phyloP scores from a whole-genome alignment of 2,888 invertebrate genomes.

The Caenorhabditis becei region DNA sequence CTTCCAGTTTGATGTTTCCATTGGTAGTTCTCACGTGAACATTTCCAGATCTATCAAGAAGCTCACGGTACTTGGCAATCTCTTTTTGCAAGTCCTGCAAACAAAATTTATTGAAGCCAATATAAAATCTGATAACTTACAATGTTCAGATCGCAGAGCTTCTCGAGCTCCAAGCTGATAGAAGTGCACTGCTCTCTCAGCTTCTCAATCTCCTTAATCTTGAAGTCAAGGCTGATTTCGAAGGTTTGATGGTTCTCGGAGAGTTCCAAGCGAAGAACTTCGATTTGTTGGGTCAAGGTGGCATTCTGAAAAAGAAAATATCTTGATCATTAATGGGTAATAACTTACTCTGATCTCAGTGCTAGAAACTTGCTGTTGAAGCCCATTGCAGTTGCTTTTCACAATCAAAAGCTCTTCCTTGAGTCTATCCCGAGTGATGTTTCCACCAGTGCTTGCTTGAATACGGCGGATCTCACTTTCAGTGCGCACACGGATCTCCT shows the following conservation, averaged over 20 bases:
- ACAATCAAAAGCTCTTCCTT: constrained; percentile 36
- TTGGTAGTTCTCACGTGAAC: neutral
- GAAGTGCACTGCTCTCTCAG: constrained; percentile 50
- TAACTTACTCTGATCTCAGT: constrained; percentile 40
- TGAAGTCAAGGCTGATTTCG: constrained; percentile 37
- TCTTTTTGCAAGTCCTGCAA: constrained; percentile 50
- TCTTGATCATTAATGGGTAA: neutral
- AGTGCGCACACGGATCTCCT: constrained; percentile 40
- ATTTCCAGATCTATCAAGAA: constrained; percentile 27
- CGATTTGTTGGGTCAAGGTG: constrained; percentile 46
- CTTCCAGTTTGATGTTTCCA: neutral
- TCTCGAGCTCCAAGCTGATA: constrained; percentile 52
- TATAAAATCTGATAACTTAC: constrained; percentile 33
- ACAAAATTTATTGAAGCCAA: neutral
- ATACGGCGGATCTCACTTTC: constrained; percentile 21
- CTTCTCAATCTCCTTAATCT: constrained; percentile 45
- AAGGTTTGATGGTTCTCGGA: constrained; percentile 39
- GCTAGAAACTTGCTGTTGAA: constrained; percentile 39
- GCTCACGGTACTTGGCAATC: constrained; percentile 39
- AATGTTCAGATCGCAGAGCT: constrained; percentile 54
- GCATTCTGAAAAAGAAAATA: constrained; percentile 30
- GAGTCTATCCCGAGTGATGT: constrained; percentile 19
- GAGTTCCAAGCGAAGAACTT: constrained; percentile 29
- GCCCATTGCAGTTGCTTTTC: constrained; percentile 2
- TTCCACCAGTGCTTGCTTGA: neutral